Conservation (phyloP, 2,888 invertebrate species). For the Andrena minutula region DNA sequence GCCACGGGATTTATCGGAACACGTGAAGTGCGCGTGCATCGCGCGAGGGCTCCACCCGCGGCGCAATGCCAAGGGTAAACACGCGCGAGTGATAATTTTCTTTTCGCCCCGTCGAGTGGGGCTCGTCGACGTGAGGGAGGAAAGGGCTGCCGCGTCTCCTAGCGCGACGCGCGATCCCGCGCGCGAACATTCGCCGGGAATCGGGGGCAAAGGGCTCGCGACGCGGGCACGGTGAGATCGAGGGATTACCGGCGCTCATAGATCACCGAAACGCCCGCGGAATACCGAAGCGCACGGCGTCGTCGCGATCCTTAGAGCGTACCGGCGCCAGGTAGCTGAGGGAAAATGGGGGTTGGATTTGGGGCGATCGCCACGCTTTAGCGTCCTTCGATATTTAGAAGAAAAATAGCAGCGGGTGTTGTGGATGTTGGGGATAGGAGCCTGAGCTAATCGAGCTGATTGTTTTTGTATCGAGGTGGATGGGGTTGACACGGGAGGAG, state of each 20-base stretch:
- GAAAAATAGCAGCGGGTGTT: too few relatives aligned
- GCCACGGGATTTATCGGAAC: slow-evolving; percentile 66
- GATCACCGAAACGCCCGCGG: slow-evolving; percentile 29
- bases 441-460: slow-evolving; percentile 47
- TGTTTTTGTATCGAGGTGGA: background rate
- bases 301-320: background rate
- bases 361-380: too few relatives aligned
- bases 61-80: slow-evolving; percentile 63
- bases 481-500: background rate
- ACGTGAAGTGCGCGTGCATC: slow-evolving; percentile 52
- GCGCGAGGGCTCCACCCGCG: slow-evolving; percentile 18
- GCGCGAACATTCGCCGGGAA: slow-evolving; percentile 35
- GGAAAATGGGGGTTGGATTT: background rate
- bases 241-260: slow-evolving; percentile 43
- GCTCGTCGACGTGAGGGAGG: background rate
- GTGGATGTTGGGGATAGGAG: background rate
- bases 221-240: slow-evolving; percentile 15
- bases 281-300: slow-evolving; percentile 24
- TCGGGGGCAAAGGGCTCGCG: slow-evolving; percentile 26
- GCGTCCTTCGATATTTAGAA: too few relatives aligned
- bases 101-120: slow-evolving; percentile 30
- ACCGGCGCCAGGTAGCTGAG: background rate
- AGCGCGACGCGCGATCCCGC: background rate
- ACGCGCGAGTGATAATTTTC: slow-evolving; percentile 56
- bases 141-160: too few relatives aligned